Evolutionary conservation across 2,888 invertebrate species (phyloP), one percentile per base, ranked within the genome.

Genomic region (Thelaira solivaga): DNA sequence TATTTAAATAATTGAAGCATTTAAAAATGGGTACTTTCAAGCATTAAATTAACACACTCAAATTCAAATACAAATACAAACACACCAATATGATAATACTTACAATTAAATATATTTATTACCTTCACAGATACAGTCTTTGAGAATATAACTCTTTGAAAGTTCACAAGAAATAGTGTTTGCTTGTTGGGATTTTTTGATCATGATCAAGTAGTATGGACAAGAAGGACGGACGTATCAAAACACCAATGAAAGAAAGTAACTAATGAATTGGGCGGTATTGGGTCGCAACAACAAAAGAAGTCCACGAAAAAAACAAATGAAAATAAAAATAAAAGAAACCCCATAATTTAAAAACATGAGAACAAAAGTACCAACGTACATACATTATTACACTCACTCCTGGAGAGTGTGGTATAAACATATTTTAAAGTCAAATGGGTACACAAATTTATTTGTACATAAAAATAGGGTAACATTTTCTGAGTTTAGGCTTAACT

Each of bases 81-180:
- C 7, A 43, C 36, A 55, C 4, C n/a, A 10, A 41, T 10, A 26
- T 16, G 24, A n/a, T 7, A 34, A 41, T 22, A n/a, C n/a, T n/a
- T n/a, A n/a, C n/a, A n/a, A 51, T 26, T 7, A 18, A 11, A 34
- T 10, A 8, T 13, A 41, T 43, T 53, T 31, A 41, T 24, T 16
- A 29, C 13, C 31, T 41, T 13, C 3, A 22, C 29, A 47, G 4
- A n/a, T n/a, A n/a, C n/a, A n/a, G 22, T 55, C 43, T 64, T 73
- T 73, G 73, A 64, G 64, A 77, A 77, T 39, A 69, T 45, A 77
- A 73, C 59, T 73, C 77, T 77, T 73, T 73, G 22, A 64, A 59
- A 73, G 64, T 77, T 73, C 51, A 61, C 68, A 77, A 64, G 64
- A 73, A 68, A 68, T 11, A n/a, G n/a, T 10, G 16, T 59, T 39